Evolutionary conservation across 2,888 invertebrate species (phyloP), one percentile per base, ranked within the genome.

Genomic region (Actias luna): DNA sequence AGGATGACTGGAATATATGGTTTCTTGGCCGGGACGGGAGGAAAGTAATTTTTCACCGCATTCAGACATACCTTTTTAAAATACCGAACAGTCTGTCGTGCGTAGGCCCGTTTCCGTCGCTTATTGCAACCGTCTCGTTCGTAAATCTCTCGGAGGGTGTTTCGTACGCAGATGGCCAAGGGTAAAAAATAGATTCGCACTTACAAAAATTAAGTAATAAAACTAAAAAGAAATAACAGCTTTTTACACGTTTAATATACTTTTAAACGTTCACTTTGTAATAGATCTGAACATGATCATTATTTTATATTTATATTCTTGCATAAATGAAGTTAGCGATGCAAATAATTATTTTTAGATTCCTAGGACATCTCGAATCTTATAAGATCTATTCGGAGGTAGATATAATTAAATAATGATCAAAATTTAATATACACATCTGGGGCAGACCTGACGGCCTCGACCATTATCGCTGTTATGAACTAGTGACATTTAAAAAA

Each of bases 21-120:
- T 77, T 79, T 80, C 78, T 76, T 79, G 75, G 78, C 75, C 73
- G 77, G 80, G 82, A 79, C 75, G 82, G 82, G 77, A 76, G 77
- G 79, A 71, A 84, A 81, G 89, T 83, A 84, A 91, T 91, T 89
- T 91, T 89, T 92, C 88, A 90, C 84, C 71, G 78, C 82, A 88
- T 88, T 84, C 85, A 83, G 84, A 82, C 83, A 78, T 87, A 85
- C 83, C 84, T 89, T 84, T 91, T 92, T 89, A 90, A 91, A 91
- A 88, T 87, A 88, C 80, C 82, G 81, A 84, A 82, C 81, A 82
- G 82, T 77, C 82, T 82, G 78, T 76, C 80, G 78, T 72, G 81
- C 79, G 81, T 80, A 80, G 80, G 82, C 83, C 67, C 80, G 67
- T 69, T 31, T 39, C 29, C 52, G 36, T 25, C 69, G 85, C 85